Percentiles rank a stretch among this genome's conserved stretches.
Evolutionary conservation across 2,888 invertebrate species (phyloP).

Genomic region (Pardosa pseudoannulata): DNA sequence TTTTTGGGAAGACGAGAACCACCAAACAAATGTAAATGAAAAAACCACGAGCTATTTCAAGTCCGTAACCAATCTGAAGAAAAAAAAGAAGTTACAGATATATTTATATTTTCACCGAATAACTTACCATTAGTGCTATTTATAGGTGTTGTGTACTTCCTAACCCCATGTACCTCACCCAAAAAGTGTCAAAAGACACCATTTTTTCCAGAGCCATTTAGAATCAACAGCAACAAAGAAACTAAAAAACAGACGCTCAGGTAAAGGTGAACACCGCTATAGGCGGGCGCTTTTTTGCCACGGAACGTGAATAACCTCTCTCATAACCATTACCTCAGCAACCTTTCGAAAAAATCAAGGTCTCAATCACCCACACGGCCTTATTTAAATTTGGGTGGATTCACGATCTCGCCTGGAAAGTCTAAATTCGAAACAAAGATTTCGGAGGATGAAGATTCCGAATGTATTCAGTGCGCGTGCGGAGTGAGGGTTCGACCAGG

Average conservation of each 20-base stretch:
- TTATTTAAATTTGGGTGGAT: slow-evolving; percentile 17
- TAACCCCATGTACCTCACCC: not conserved
- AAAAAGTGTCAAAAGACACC: not conserved
- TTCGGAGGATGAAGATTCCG: not conserved
- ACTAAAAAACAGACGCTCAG: not conserved
- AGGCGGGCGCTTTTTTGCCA: not conserved
- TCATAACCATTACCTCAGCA: slow-evolving; percentile 7
- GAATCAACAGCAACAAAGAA: too few relatives aligned
- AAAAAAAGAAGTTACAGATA: too few relatives aligned
- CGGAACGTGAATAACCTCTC: slow-evolving; percentile 5
- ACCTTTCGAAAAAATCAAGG: slow-evolving; percentile 6
- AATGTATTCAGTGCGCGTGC: slow-evolving; percentile 10
- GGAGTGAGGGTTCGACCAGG: slow-evolving; percentile 7
- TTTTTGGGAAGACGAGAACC: too few relatives aligned
- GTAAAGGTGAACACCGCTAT: not conserved
- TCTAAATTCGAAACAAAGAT: slow-evolving; percentile 13
- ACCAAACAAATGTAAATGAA: too few relatives aligned
- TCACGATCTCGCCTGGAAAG: not conserved
- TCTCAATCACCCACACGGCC: slow-evolving; percentile 15
- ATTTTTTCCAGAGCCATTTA: too few relatives aligned
- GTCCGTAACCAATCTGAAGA: too few relatives aligned
- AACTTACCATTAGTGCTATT: too few relatives aligned
- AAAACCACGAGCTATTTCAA: too few relatives aligned
- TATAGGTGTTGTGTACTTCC: not conserved
- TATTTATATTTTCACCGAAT: too few relatives aligned